Evolutionary conservation across 2,888 invertebrate species (phyloP).

Genomic region (Argyresthia goedartella): DNA sequence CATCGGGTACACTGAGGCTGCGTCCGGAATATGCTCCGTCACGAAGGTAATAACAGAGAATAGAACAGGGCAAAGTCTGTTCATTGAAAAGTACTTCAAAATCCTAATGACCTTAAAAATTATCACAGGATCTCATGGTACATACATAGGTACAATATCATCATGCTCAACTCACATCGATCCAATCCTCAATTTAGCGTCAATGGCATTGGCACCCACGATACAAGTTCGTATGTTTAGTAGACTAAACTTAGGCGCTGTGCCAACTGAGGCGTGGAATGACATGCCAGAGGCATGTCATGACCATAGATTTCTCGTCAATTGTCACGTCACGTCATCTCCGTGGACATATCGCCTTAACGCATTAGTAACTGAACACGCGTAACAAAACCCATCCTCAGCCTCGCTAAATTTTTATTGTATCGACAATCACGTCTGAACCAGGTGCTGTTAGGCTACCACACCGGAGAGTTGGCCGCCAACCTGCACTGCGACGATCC

Average conservation of each 20-base stretch:
- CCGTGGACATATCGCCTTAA: no score
- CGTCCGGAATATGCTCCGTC: slow-evolving; percentile 65
- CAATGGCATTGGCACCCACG: no score
- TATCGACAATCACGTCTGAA: slow-evolving; percentile 19
- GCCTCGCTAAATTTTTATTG: not conserved
- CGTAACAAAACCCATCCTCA: no score
- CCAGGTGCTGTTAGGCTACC: slow-evolving; percentile 74
- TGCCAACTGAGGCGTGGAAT: no score
- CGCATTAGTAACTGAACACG: no score
- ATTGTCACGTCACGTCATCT: no score
- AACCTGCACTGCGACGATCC: slow-evolving; percentile 79
- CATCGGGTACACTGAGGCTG: slow-evolving; percentile 52
- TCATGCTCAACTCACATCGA: no score
- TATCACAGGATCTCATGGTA: not conserved
- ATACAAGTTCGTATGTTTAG: no score
- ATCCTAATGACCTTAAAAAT: not conserved
- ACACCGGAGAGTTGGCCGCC: slow-evolving; percentile 75
- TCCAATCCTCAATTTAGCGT: no score
- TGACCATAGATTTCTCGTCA: no score
- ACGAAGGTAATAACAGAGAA: slow-evolving; percentile 55
- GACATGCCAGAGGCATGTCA: no score
- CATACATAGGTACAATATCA: not conserved
- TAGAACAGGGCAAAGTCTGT: not conserved
- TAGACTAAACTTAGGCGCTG: no score
- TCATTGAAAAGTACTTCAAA: not conserved